These are phyloP conservation scores for Doris montereyensis DNA, from an alignment of 2,888 invertebrate species.

Conservation along the genomic window DNA sequence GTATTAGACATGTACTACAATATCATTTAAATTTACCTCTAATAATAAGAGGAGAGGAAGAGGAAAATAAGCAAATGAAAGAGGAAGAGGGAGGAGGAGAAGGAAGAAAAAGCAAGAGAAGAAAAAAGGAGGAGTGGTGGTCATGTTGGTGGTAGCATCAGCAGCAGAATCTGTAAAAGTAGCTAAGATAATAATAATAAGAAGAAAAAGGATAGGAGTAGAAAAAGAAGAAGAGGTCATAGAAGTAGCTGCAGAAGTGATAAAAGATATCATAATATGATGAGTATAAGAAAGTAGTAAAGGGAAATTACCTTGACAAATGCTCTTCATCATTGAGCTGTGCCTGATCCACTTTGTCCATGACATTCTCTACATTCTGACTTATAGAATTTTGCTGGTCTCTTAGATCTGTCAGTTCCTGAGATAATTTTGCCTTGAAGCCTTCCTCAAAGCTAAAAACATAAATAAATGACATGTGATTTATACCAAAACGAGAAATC, in stretches of 20 bases:
- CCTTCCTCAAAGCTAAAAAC: conserved; percentile 63
- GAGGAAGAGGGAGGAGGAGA: background rate
- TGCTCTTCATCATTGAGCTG: conserved; percentile 51
- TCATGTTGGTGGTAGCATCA: background rate
- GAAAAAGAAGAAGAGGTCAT: too few species aligned
- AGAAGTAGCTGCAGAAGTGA: too few species aligned
- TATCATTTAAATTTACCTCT: too few species aligned
- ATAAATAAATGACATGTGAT: background rate
- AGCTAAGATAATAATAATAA: too few species aligned
- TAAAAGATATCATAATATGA: too few species aligned
- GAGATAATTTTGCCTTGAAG: conserved; percentile 57
- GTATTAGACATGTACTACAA: too few species aligned
- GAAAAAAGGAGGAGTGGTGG: background rate
- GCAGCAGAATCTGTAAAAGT: too few species aligned
- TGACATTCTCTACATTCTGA: conserved; percentile 59
- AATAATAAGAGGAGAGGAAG: too few species aligned
- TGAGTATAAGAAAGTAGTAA: too few species aligned
- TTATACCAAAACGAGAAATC: too few species aligned
- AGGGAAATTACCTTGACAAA: conserved; percentile 24
- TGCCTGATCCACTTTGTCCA: conserved; percentile 59
- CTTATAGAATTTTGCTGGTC: conserved; percentile 64
- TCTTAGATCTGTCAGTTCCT: conserved; percentile 57
- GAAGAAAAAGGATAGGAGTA: too few species aligned
- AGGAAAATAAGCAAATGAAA: too few species aligned
- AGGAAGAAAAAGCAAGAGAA: background rate